These are phyloP conservation scores for Megaleporinus macrocephalus DNA, from an alignment of 2,113 vertebrate species.

Conservation along the genomic window DNA sequence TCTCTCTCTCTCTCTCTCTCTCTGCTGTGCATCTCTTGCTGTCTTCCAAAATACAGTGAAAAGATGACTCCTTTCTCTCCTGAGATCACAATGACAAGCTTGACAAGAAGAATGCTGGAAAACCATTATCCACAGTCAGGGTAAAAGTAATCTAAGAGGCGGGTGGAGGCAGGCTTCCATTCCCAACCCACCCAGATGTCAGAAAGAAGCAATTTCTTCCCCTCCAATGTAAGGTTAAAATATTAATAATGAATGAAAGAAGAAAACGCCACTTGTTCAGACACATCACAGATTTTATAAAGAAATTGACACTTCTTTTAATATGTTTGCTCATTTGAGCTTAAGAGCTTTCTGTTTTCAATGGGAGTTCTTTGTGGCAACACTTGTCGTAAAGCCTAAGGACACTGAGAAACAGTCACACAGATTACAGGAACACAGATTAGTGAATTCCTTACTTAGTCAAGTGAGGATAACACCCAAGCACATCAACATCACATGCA, in stretches of 20 bases:
- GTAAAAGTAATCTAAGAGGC: background rate
- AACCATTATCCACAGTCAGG: constrained; percentile 33
- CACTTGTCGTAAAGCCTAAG: too few relatives aligned
- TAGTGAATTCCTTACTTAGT: too few relatives aligned
- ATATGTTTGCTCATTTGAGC: background rate
- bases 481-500: too few relatives aligned
- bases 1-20: constrained; percentile 5
- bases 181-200: background rate
- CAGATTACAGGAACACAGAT: too few relatives aligned
- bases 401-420: too few relatives aligned
- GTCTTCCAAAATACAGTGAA: background rate
- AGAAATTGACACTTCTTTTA: too few relatives aligned
- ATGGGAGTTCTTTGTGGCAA: too few relatives aligned
- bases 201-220: background rate
- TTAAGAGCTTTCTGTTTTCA: too few relatives aligned
- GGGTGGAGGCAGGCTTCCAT: background rate
- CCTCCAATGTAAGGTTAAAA: background rate
- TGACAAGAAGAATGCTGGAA: constrained; percentile 40
- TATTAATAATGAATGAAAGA: background rate
- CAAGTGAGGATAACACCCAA: too few relatives aligned
- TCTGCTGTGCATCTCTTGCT: background rate
- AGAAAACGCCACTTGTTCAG: background rate
- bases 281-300: background rate
- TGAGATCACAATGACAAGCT: constrained; percentile 10
- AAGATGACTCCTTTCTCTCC: background rate